Evolutionary conservation across 2,797 vertebrate genomes (phyloP), one percentile per base, ranked within the genome.

Genomic region (Crenuchus spilurus): DNA sequence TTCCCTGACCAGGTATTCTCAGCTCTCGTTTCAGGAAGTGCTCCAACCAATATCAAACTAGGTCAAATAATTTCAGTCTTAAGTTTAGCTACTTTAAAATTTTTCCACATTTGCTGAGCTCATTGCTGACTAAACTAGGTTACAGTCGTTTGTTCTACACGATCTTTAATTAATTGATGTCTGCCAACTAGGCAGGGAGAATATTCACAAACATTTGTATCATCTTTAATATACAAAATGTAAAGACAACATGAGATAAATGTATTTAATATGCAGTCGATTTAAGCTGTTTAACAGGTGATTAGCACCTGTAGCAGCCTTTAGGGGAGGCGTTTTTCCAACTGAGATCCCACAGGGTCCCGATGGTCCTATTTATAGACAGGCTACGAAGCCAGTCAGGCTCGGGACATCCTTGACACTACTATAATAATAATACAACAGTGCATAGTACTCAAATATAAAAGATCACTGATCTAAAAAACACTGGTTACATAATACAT

Each of bases 401-500:
- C 49, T 75, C 37, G 46, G 33, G 60, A 69, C 33, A 57, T 78
- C 48, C 42, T 63, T 18, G 35, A 60, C 22, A 72, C 20, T 70
- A 75, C 18, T 49, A 58, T 37, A 52, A 35, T 42, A 72, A 82
- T 42, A 72, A 70, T 49, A 70, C 57, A 71, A 82, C 80, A 79
- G 74, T 79, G 76, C 20, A 51, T 72, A 74, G 62, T 70, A 77
- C 69, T 77, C 37, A 49, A 60, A 77, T 70, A 75, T 49, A 64
- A 70, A 68, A 74, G 48, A 75, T 51, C 33, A 61, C 64, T 46
- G 22, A 69, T 65, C 80, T 78, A 71, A 74, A 76, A 75, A 66
- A 73, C 44, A 42, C 31, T 42, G 48, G 54, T 63, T 74, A 77
- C 57, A 70, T 13, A 77, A 44, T 82, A 84, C 82, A 84, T 84